These are phyloP conservation scores for Yponomeuta plumbellus DNA, from an alignment of 2,888 invertebrate species.

Conservation along the genomic window DNA sequence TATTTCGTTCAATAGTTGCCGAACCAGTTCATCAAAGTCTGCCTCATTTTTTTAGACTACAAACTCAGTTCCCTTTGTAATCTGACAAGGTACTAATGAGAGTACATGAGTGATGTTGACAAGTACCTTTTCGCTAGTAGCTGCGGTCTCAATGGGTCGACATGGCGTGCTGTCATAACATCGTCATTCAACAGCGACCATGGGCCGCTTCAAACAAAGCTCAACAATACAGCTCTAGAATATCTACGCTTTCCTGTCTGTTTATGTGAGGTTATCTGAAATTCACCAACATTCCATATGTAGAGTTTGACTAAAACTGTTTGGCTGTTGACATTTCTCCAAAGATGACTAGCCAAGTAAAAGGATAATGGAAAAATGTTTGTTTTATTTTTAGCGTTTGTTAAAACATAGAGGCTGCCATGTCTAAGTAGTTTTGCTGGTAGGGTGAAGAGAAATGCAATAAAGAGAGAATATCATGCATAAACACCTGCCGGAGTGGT, in stretches of 20 bases:
- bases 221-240: background rate
- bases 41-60: background rate
- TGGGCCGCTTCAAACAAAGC: conserved; percentile 45
- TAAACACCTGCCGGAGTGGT: too few relatives aligned
- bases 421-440: too few relatives aligned
- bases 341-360: too few relatives aligned
- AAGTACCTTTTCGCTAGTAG: background rate
- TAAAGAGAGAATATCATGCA: too few relatives aligned
- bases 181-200: conserved; percentile 34
- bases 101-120: background rate
- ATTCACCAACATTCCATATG: background rate
- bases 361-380: too few relatives aligned
- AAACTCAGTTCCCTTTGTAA: background rate
- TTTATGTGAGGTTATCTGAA: background rate
- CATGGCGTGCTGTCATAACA: conserved; percentile 48
- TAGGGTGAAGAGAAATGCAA: too few relatives aligned
- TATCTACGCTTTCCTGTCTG: background rate
- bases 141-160: background rate
- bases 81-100: background rate
- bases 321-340: background rate
- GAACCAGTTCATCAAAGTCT: background rate
- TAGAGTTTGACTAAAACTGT: background rate
- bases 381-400: too few relatives aligned
- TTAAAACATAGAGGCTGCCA: too few relatives aligned
- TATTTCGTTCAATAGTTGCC: background rate